Evolutionary conservation across 2,797 vertebrate species (phyloP), one percentile per base, ranked within the genome.

Genomic region (Alcedo quadribrachys): DNA sequence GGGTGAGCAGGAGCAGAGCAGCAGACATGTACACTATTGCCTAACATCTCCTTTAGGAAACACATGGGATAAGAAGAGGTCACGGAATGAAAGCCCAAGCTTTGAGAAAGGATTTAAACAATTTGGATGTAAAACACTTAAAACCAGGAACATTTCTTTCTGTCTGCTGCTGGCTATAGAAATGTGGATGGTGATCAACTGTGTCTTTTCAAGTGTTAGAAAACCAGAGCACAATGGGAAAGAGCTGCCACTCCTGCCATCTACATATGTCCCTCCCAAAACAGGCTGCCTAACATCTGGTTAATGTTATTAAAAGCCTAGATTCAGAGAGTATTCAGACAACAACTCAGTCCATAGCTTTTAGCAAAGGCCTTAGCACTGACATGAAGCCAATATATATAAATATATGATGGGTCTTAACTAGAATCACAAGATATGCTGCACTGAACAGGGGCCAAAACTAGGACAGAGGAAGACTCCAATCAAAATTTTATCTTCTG

Each of bases 11-110:
- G 35, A 87, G 24, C 35, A 33, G 19, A 73, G 40, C 3, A 1
- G 17, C 37, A 77, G 58, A 45, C 11, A 43, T 0, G 0, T 13
- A 58, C 1, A 2, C 11, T 37, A 18, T 5, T 2, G 2, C 35
- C 32, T 37, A 42, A 63, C 2, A 32, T 10, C 45, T 51, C 55
- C 13, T 30, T 65, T 3, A 71, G 53, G 10, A 74, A 82, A 54
- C 5, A 11, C 12, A 1, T 69, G 60, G 46, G 11, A 40, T 58
- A 61, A 71, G 51, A 65, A 58, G 4, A 68, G n/a, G 19, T 68
- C 21, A 9, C 18, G 32, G 15, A 65, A 62, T 17, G 16, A 80
- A 88, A 80, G 4, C 2, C 30, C 6, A 5, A 60, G 11, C 50
- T 45, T 25, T 10, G 12, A n/a, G 51, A 75, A 75, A 83, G 4